These are phyloP conservation scores for Acanthochromis polyacanthus DNA, from an alignment of 2,113 vertebrate species.

Conservation along the genomic window DNA sequence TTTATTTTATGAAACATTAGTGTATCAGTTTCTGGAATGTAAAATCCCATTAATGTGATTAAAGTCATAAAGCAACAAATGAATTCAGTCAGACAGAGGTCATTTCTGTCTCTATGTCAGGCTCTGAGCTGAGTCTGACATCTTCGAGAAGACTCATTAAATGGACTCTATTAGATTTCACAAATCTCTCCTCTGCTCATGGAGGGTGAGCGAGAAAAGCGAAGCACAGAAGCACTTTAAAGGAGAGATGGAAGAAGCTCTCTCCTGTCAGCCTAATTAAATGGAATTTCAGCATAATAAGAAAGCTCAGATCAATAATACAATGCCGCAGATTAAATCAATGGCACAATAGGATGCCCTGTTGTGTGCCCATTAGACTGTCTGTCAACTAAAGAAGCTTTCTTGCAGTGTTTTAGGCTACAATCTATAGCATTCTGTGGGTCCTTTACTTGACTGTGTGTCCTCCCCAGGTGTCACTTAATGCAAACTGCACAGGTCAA, in stretches of 20 bases:
- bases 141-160: constrained; percentile 74
- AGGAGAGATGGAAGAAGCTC: constrained; percentile 42
- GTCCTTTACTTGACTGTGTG: constrained; percentile 25
- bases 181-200: constrained; percentile 59
- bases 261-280: constrained; percentile 70
- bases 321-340: constrained; percentile 63
- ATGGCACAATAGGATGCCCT: constrained; percentile 48
- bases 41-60: constrained; percentile 43
- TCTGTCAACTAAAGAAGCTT: constrained; percentile 46
- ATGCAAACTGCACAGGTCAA: constrained; percentile 52
- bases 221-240: constrained; percentile 52
- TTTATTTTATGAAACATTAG: not conserved
- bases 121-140: constrained; percentile 58
- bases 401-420: constrained; percentile 40
- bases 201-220: constrained; percentile 11
- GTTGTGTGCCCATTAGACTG: constrained; percentile 45
- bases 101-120: constrained; percentile 59
- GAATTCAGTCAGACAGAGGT: constrained; percentile 52
- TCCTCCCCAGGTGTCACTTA: constrained; percentile 42
- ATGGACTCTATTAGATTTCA: constrained; percentile 75
- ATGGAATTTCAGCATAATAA: constrained; percentile 70
- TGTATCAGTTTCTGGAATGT: constrained; percentile 5
- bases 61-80: constrained; percentile 36
- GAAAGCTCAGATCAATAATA: constrained; percentile 71
- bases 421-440: constrained; percentile 24